A percentile compares a stretch with the other conserved stretches of the same genome.
Evolutionary conservation across 2,797 vertebrate species (phyloP).

Genomic region (Pitangus sulphuratus): DNA sequence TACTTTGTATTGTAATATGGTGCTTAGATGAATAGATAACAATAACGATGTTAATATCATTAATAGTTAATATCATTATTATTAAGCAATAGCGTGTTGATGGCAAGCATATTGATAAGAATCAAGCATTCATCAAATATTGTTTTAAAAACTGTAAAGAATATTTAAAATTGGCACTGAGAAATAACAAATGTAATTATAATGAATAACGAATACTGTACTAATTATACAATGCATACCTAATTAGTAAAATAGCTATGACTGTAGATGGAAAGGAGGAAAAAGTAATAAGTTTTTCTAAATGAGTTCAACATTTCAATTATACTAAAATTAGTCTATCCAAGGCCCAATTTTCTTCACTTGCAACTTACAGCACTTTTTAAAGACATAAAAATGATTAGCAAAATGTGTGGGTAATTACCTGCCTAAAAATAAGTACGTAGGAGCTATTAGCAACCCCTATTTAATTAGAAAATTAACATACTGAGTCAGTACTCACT

Average conservation of each 20-base stretch:
- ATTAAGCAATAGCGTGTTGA: neutral
- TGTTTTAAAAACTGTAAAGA: neutral
- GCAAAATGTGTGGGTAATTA: neutral
- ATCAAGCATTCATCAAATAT: neutral
- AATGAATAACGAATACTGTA: neutral
- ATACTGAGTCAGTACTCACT: neutral
- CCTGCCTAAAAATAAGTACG: neutral
- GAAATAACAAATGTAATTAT: neutral
- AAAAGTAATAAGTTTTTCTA: neutral
- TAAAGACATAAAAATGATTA: neutral
- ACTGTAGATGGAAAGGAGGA: neutral
- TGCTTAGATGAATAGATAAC: neutral
- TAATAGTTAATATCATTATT: neutral
- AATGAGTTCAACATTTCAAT: neutral
- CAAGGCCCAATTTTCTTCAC: neutral
- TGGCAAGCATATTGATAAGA: neutral
- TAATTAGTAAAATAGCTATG: neutral
- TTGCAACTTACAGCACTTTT: neutral
- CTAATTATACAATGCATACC: neutral
- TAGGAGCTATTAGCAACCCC: neutral
- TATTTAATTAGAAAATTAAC: slow-evolving; percentile 25
- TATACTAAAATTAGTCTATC: slow-evolving; percentile 6
- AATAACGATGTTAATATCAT: neutral
- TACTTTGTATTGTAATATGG: neutral
- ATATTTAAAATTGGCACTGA: neutral